Evolutionary conservation across 1,140 invertebrate genomes (phyloP), one percentile per base, ranked within the genome.

Genomic region (Zaprionus gabonicus): DNA sequence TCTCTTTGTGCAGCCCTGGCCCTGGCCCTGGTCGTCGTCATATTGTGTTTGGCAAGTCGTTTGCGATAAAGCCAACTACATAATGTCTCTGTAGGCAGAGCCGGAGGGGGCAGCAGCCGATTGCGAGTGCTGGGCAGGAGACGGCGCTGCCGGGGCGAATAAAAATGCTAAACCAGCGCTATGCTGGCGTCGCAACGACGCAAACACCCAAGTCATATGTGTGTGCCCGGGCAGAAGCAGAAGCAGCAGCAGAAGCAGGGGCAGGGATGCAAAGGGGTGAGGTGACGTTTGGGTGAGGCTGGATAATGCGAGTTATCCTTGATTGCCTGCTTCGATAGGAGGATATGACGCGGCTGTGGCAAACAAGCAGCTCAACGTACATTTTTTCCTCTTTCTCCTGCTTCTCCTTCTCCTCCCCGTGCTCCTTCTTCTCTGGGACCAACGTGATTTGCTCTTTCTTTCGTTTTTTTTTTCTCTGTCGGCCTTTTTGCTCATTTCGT

Each of bases 61-160:
- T 83, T 84, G 84, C 84, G 85, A 88, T 88, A 88, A 88, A 88
- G 84, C 81, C 84, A 88, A 88, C 83, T 86, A 82, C 82, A 87
- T 87, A 88, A 90, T 88, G 85, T 88, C 81, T 86, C 77, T 78
- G 76, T 88, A 83, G 80, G 80, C 80, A 51, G 23, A n/a, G n/a
- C n/a, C n/a, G 41, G 41, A 46, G 41, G n/a, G 41, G 41, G 41
- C 41, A 17, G n/a, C 6, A 17, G 38, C 13, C 15, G 15, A 49
- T 12, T 49, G 17, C 17, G n/a, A 20, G 44, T 9, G 44, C 15
- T 73, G 67, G 28, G 66, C 41, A 23, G 34, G 58, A 59, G 46
- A 20, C n/a, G 34, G 36, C 36, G 58, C 31, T 17, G 49, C 34
- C 15, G 71, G 60, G 74, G 65, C 63, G 71, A 78, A 88, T 81